Evolutionary conservation across 2,888 invertebrate species (phyloP), one percentile per base, ranked within the genome.

Genomic region (Stegophylla sp.): DNA sequence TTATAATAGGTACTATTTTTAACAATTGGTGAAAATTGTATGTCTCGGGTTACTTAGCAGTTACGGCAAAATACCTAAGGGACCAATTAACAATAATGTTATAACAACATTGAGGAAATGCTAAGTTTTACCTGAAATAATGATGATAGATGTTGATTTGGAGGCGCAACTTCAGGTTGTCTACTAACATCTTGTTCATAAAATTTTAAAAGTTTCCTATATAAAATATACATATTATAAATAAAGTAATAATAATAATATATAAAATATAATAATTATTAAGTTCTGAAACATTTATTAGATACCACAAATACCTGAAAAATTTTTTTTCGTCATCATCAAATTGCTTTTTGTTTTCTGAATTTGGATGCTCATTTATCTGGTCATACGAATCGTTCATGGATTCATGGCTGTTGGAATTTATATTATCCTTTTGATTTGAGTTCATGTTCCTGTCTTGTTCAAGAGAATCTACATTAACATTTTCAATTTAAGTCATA

Each of bases 361-460:
- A 34, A 69, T 69, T 48, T 9, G 45, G 23, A 41, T 69, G 79
- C 23, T 61, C 69, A 63, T 79, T 79, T 71, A 71, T 71, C n/a
- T 71, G 48, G 41, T 79, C 69, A 71, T 71, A 79, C 17, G 67
- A 59, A 67, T 59, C 34, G 59, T 75, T 26, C 17, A 75, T 48
- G 2, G 48, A 41, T 17, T 79, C 79, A 12, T 69, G 48, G 20
- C 61, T 61, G 5, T 63, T 69, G 48, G 79, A 79, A 41, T 79
- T 79, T 71, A 79, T 79, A 48, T 79, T 69, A 61, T 79, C 79
- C 51, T 79, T 69, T 61, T 48, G 69, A 79, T 79, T 69, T 59
- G 79, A 79, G 45, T 79, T 79, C 79, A 79, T 79, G 61, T 79
- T 79, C 48, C 79, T 79, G 23, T 79, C 79, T 79, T 79, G 79